Evolutionary conservation across 1,140 invertebrate species (phyloP), one percentile per base, ranked within the genome.

Genomic region (Calycopis cecrops): DNA sequence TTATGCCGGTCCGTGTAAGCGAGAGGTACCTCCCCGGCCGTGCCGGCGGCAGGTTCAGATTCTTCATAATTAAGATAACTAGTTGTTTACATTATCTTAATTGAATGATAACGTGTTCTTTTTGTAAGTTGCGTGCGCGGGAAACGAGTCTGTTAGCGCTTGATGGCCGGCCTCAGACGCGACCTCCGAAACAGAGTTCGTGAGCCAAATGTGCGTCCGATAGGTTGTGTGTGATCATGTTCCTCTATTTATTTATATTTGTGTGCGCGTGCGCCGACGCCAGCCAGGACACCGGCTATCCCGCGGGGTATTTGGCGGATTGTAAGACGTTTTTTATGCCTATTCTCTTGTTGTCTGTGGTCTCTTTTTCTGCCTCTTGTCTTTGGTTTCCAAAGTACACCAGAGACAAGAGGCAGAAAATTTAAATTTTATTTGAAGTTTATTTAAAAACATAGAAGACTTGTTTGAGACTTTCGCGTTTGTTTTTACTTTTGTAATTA

Each of bases 201-300:
- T 14, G 8, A 40, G 38, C n/a, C 12, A 14, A 14, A 14, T 40
- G 38, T 35, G 17, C 35, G 48, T 3, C 18, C 17, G 48, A 40
- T 40, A 40, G 38, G 38, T 40, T 40, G 38, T 40, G 38, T 14
- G 38, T 4, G n/a, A 40, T 40, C n/a, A 4, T 40, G 38, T 40
- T n/a, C 6, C 6, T 28, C 6, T 28, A 28, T 28, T 40, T 40
- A 14, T 40, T 40, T 1, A 28, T 28, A 28, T 28, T 40, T 40
- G 38, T 40, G 38, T 40, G n/a, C 12, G 4, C 14, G 38, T 40
- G n/a, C 38, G 38, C 6, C n/a, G 38, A 12, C 14, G 38, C 14
- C 3, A 6, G n/a, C 0, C 11, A 40, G n/a, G 38, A 40, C 38
- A 40, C 38, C n/a, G 38, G 38, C 2, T 40, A 40, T 40, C 38